Base-by-base conservation (phyloP, 1,140 invertebrate species). In the Platyscapa corneri region DNA sequence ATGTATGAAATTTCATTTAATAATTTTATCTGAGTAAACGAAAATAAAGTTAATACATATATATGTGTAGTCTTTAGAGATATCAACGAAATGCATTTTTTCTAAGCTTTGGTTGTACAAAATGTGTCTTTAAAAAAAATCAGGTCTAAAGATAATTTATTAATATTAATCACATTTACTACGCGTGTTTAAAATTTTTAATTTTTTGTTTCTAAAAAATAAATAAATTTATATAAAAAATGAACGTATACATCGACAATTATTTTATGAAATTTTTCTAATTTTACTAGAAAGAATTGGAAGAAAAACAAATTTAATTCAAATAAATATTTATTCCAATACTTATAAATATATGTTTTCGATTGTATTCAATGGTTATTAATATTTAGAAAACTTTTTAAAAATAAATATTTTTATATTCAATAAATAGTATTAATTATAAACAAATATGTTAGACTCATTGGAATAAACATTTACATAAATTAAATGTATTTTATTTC, bases 1-100 rank as follows among this genome's bases (percentile, higher is more conserved):
- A 79, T 49, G 32, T 32, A 72, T 42, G 12, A 23, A 64, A 39
- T 83, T 65, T 10, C 46, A 53, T 42, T 84, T 32, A n/a, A 23
- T 86, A 56, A 81, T 78, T 65, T 64, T 82, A 87, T 79, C 75
- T 82, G 82, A 85, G 74, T 80, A 80, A 79, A 87, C 85, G 64
- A 32, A 37, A 87, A 77, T 42, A 49, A 87, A 81, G 60, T 67
- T 85, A 56, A 30, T 60, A 60, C 2, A 23, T 53, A 72, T 83
- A 79, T 34, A 60, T 84, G 27, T n/a, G 42, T 42, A 27, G 10
- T 34, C 8, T 23, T 42, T 70, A 20, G 34, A 67, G 34, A 20
- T 10, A 39, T 74, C 37, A 42, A 74, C 20, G n/a, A n/a, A 74
- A 74, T n/a, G 42, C 42, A 7, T 34, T 1, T 42, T 42, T 74